Base-by-base conservation (phyloP, 2,888 invertebrate species). In the Chymomyza fuscimana region DNA sequence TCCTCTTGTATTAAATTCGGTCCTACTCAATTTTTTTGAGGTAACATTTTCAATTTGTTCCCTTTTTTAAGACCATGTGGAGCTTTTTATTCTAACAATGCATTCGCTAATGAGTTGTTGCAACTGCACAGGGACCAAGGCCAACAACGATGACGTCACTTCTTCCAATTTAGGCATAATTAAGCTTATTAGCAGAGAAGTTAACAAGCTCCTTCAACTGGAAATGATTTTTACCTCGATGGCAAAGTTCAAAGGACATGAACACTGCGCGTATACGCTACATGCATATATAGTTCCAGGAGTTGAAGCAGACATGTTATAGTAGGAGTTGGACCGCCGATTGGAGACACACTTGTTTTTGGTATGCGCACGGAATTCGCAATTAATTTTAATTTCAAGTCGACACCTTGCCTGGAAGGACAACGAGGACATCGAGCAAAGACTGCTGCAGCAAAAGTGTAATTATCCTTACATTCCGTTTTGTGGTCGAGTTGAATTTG, bases 341-440 rank as follows among this genome's bases (percentile, higher is more conserved):
- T 61, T 74, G 81, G 80, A 78, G 80, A 80, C 82, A 82, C 80
- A 80, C 77, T 76, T 72, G 70, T 36, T 36, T 80, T 77, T 80
- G 74, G 77, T 87, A 89, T 87, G 89, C 86, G 81, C 81, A 70
- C 70, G 81, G 89, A 89, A 89, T 89, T 88, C 82, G 82, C 86
- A 89, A 89, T 89, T 89, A 88, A 89, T 89, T 89, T 89, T 89
- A 89, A 89, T 89, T 89, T 88, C 84, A 76, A 88, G 89, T 89
- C 89, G 89, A 89, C 89, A 89, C 89, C 89, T 89, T 67, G 12
- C 40, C 3, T 10, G 40, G 12, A 12, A 77, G 76, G 78, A 82
- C 74, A 15, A 51, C 7, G 10, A 16, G 16, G 16, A 54, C 9
- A 2, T 9, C 4, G 16, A 16, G 9, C 7, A 19, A 4, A 3